These are phyloP conservation scores for Aphrophora alni DNA, from an alignment of 2,888 invertebrate genomes.

Conservation along the genomic window DNA sequence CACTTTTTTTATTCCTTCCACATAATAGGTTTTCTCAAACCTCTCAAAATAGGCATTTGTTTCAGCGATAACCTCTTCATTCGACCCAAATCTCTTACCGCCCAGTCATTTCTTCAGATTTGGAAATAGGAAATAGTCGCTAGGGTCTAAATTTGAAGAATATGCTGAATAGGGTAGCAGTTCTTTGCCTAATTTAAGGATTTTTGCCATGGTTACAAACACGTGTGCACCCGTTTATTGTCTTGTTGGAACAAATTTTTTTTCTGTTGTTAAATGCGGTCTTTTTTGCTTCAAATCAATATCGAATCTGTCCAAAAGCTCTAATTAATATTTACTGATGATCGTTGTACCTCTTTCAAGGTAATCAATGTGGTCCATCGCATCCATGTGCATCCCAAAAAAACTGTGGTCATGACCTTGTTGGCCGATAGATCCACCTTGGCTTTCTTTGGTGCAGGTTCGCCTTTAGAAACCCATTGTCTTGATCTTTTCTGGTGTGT, in stretches of 20 bases:
- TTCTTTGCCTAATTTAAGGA: neutral
- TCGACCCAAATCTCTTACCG: conserved; percentile 44
- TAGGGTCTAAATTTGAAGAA: neutral
- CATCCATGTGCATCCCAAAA: neutral
- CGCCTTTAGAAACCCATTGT: neutral
- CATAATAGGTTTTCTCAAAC: neutral
- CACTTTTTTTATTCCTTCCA: neutral
- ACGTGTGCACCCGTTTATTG: neutral
- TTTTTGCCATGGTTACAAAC: too few relatives aligned
- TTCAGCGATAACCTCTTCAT: too few relatives aligned
- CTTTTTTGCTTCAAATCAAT: neutral
- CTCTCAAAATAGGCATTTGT: too few relatives aligned
- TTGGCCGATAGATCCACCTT: neutral
- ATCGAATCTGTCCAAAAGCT: neutral
- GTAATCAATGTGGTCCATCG: neutral
- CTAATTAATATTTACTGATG: neutral
- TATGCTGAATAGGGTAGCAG: conserved; percentile 36
- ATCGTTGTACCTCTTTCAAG: conserved; percentile 1
- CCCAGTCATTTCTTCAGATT: conserved; percentile 13
- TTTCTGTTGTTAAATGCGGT: too few relatives aligned
- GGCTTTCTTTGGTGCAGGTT: conserved; percentile 11
- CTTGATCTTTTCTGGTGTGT: conserved; percentile 23
- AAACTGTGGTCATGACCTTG: conserved; percentile 13
- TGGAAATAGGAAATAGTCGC: too few relatives aligned
- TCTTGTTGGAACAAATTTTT: neutral